Percentiles rank a stretch among this genome's conserved stretches.
Conservation (phyloP, 2,888 invertebrate genomes). For the Blastobasis lacticolella region DNA sequence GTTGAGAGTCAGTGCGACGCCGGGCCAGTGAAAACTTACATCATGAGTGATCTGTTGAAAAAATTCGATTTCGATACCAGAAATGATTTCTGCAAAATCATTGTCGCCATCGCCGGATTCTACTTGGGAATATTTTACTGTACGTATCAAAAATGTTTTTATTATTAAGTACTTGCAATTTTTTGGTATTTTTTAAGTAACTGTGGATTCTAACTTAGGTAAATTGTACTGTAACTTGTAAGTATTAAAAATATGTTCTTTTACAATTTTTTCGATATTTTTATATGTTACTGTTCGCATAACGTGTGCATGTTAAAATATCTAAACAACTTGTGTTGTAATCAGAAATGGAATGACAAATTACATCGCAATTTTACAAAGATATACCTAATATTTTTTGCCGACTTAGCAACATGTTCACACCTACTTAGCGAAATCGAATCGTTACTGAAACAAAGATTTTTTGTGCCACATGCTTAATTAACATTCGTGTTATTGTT, state of each 20-base stretch:
- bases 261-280: background rate
- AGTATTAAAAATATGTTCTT: background rate
- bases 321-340: too few species aligned
- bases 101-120: constrained; percentile 49
- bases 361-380: too few species aligned
- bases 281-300: background rate
- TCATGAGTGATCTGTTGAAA: constrained; percentile 65
- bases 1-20: constrained; percentile 58
- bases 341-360: too few species aligned
- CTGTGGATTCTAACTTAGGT: background rate
- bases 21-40: constrained; percentile 54
- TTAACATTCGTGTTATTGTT: too few species aligned
- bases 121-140: constrained; percentile 57
- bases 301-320: too few species aligned
- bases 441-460: too few species aligned
- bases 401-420: background rate
- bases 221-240: background rate
- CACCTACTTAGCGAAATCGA: too few species aligned
- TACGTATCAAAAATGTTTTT: constrained; percentile 35
- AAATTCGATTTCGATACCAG: constrained; percentile 52
- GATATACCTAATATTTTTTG: background rate
- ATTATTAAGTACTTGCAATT: background rate
- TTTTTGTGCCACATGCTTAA: too few species aligned
- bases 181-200: background rate
- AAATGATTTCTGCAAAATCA: constrained; percentile 52